Base-by-base conservation (phyloP, 2,797 vertebrate species). In the Australoheros facetus region DNA sequence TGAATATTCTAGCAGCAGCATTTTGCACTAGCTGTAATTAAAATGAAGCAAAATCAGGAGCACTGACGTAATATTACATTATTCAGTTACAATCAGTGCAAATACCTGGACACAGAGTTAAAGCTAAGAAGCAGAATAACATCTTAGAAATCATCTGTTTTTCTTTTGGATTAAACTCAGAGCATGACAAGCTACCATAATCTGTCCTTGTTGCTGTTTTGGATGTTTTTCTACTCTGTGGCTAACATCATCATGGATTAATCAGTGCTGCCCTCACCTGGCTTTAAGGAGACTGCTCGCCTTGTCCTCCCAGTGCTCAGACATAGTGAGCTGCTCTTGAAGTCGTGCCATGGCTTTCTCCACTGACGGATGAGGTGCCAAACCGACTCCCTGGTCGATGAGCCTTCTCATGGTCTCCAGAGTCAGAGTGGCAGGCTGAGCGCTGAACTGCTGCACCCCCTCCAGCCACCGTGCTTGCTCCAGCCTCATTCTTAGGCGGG, bases 301-400 rank as follows among this genome's bases (percentile, higher is more conserved):
- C 85, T 96, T 97, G 87, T 99, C 97, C 84, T 99, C 98, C 97
- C 97, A 97, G 90, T 97, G 97, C 87, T 99, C 98, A 0, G 98
- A 97, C 53, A 98, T 92, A 0, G 97, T 99, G 2, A 99, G 96
- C 85, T 99, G 95, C 85, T 99, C 98, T 90, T 99, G 98, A 59
- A 99, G 96, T 28, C 94, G 95, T 0, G 98, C 98, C 98, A 99
- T 98, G 1, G 97, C 97, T 72, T 96, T 98, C 93, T 99, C 98
- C 42, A 98, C 97, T 0, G 96, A 96, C 0, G 96, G 89, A 69
- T 97, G 97, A 1, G 97, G 96, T 0, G 93, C 91, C 3, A 99
- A 91, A 39, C 97, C 97, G 37, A 99, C 97, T 0, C 98, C 98
- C 7, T 97, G 96, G 90, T 99, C 98, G 11, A 99, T 98, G 78